Evolutionary conservation across 2,888 invertebrate species (phyloP), one percentile per base, ranked within the genome.

Genomic region (Cheilosia soror): DNA sequence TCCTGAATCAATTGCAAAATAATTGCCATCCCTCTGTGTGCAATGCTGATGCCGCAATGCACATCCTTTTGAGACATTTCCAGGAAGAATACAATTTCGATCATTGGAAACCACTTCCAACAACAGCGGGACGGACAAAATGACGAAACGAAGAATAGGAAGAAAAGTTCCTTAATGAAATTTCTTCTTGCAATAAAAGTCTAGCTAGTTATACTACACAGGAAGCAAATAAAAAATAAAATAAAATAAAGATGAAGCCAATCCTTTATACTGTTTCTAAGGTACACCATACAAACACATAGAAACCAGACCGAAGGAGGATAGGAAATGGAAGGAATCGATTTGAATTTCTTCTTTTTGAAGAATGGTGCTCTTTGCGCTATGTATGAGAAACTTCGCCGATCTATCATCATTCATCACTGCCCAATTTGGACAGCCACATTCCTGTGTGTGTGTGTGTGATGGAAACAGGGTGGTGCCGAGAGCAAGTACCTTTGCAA

Each of bases 321-420:
- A 25, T 49, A 4, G 47, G 7, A 33, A 42, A 47, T n/a, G 49
- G 20, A 29, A 11, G 15, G n/a, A 37, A 75, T 76, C 60, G 78
- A 73, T 78, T 47, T 65, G 40, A 42, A 11, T 15, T 60, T 42
- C 27, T 13, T 37, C 11, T 5, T 62, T 51, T 20, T 53, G 44
- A 66, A 40, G 58, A 40, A 57, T 79, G 79, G 79, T 69, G 55
- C 66, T 20, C 20, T 20, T 20, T 20, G 51, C 51, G n/a, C n/a
- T 62, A 57, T 20, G 20, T 20, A 20, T 33, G 47, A 62, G 66
- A 53, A 76, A 55, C 65, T 47, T 44, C 27, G 11, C 11, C 80
- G 66, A 85, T 85, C 84, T 57, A 76, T 85, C 84, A 85, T 85
- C 80, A 80, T 85, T 80, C 75, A 85, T 85, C 84, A 80, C 66